A percentile compares a stretch with the other conserved stretches of the same genome.
phyloP scores from a whole-genome alignment of 2,797 vertebrate genomes.

The Micrastur ruficollis region DNA sequence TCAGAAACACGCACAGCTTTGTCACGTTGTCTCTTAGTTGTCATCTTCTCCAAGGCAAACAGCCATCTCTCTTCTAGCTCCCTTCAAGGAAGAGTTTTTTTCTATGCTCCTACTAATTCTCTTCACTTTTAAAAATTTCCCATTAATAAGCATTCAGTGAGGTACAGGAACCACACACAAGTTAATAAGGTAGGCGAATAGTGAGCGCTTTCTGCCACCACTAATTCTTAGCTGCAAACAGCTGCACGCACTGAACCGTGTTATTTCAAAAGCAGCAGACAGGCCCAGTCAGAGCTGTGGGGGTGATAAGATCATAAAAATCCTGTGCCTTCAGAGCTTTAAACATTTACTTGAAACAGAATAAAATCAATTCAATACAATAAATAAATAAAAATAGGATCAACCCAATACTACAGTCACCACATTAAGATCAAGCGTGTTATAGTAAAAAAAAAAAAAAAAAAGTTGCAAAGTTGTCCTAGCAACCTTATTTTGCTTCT shows the following conservation, averaged over 20 bases:
- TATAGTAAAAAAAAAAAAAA: background rate
- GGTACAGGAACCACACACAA: background rate
- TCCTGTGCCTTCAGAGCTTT: background rate
- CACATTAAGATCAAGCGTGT: background rate
- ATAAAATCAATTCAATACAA: background rate
- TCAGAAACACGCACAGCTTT: slow-evolving; percentile 1
- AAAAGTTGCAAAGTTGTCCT: background rate
- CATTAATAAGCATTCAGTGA: background rate
- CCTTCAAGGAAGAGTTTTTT: background rate
- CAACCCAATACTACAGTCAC: background rate
- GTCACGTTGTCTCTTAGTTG: slow-evolving; percentile 13
- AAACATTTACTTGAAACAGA: background rate
- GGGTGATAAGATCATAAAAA: background rate
- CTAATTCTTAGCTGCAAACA: background rate
- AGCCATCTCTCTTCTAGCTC: background rate
- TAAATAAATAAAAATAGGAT: background rate
- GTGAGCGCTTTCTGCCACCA: background rate
- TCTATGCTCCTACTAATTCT: background rate
- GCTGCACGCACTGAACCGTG: background rate
- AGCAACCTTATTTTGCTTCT: background rate
- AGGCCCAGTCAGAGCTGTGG: background rate
- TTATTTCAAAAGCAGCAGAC: background rate
- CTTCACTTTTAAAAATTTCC: background rate
- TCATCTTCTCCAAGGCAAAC: slow-evolving; percentile 16
- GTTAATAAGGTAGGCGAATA: background rate